Evolutionary conservation across 2,888 invertebrate genomes (phyloP).

Genomic region (Caenorhabditis plicata): DNA sequence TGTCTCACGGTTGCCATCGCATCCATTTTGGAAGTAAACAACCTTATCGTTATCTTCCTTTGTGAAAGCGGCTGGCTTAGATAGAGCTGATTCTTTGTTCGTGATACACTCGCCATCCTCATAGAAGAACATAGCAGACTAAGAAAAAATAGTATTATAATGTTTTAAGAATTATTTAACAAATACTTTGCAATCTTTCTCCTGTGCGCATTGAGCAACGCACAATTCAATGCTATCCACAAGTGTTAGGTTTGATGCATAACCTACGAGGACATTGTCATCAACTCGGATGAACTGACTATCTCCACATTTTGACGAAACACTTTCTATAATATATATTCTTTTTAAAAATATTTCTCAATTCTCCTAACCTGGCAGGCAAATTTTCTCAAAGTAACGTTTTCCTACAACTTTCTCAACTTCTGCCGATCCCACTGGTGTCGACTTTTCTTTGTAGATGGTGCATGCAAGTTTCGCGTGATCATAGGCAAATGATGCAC

Average conservation of each 20-base stretch:
- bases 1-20: no score
- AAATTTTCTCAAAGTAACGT: conserved; percentile 63
- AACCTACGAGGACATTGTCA: conserved; percentile 61
- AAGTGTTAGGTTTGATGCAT: conserved; percentile 50
- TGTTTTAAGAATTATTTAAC: neutral
- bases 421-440: conserved; percentile 46
- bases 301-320: conserved; percentile 48
- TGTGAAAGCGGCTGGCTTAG: conserved; percentile 40
- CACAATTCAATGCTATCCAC: conserved; percentile 57
- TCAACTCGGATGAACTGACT: conserved; percentile 60
- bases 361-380: conserved; percentile 48
- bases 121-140: conserved; percentile 66
- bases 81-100: conserved; percentile 59
- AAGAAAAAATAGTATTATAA: conserved; percentile 7
- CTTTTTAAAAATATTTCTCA: neutral
- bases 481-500: conserved; percentile 57
- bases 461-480: conserved; percentile 52
- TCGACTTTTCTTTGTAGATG: conserved; percentile 45
- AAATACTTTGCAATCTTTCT: conserved; percentile 54
- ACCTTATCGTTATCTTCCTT: conserved; percentile 47
- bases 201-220: conserved; percentile 55
- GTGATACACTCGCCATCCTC: conserved; percentile 66
- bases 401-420: conserved; percentile 31
- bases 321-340: conserved; percentile 37
- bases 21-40: conserved; percentile 64